Conservation (phyloP, 2,888 invertebrate genomes). For the Sphaerophoria rueppellii region DNA sequence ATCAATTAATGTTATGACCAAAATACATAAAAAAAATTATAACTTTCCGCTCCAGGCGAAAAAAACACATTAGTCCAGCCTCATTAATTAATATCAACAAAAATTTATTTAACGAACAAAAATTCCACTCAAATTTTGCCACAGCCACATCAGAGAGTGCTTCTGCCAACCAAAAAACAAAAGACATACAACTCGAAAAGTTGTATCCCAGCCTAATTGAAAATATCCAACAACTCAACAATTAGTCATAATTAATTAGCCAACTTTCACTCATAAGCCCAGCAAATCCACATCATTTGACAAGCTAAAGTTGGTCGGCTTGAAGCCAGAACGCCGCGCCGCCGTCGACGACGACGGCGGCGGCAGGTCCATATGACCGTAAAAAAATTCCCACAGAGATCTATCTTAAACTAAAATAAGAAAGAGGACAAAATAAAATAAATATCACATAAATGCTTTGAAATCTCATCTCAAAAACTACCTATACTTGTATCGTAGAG, state of each 20-base stretch:
- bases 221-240: constrained; percentile 44
- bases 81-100: constrained; percentile 18
- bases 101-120: constrained; percentile 9
- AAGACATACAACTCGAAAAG: background rate
- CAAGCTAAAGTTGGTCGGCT: background rate
- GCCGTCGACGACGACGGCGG: background rate
- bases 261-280: constrained; percentile 24
- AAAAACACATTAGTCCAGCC: constrained; percentile 13
- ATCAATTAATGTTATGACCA: constrained; percentile 1
- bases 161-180: background rate
- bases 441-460: constrained; percentile 18
- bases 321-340: too few species aligned
- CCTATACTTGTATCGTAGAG: background rate
- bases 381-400: constrained; percentile 21
- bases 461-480: constrained; percentile 13
- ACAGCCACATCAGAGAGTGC: background rate
- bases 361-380: constrained; percentile 21
- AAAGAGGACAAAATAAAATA: background rate
- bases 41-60: background rate
- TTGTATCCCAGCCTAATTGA: constrained; percentile 33
- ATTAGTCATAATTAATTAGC: constrained; percentile 45
- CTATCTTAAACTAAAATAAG: constrained; percentile 5
- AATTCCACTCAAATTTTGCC: background rate
- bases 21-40: constrained; percentile 1
- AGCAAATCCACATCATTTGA: constrained; percentile 10